Base-by-base conservation (phyloP, 2,113 vertebrate genomes). In the Cairina moschata region DNA sequence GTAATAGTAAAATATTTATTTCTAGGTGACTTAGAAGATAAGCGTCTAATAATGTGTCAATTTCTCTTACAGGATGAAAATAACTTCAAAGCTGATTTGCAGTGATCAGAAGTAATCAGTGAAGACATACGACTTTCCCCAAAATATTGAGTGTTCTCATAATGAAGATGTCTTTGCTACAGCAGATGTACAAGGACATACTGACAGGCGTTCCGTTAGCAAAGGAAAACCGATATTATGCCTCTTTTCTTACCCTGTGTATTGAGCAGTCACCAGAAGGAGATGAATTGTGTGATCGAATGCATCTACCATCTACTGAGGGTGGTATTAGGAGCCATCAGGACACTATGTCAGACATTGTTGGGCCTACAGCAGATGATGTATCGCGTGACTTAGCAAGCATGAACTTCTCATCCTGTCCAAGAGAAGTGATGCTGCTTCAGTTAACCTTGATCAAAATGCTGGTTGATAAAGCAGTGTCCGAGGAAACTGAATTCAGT, bases 371-470 rank as follows among this genome's bases (percentile, higher is more conserved):
- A 32, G 2, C 38, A 38, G 86, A 66, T 69, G 62, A 50, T 18
- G 6, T 63, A 50, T 92, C 74, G 25, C 31, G 25, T 9, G 82
- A 65, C 66, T 95, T 83, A 87, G 85, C 92, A 75, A 94, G 91
- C 44, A 46, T 52, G 76, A 86, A 29, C 82, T 76, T 63, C 60
- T 83, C 32, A 0, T 68, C 82, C 44, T 46, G 56, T 12, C 76
- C 82, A 4, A 85, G 54, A 31, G 98, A 99, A 42, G 85, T 97
- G 25, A 86, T 13, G 11, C 97, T 98, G 55, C 92, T 99, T 50
- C 97, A 98, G 74, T 52, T 99, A 93, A 98, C 98, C 13, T 95
- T 99, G 81, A 88, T 99, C 83, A 94, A 93, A 54, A 98, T 97
- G 96, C 94, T 99, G 66, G 48, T 91, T 44, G 91, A 79, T 34